Conservation (phyloP, 2,888 invertebrate genomes). For the Acronicta alni region DNA sequence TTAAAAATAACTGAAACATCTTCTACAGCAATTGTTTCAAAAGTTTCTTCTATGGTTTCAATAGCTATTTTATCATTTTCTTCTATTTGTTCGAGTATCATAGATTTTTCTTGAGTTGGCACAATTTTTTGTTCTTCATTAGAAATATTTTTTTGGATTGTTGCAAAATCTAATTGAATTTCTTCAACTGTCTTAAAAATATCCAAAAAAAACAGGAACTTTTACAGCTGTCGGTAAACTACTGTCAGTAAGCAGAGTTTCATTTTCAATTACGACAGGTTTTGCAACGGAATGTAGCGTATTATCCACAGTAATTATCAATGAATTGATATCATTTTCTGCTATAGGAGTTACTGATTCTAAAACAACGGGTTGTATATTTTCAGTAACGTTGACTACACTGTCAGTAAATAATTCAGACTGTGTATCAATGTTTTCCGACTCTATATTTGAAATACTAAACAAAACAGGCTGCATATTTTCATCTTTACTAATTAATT, state of each 20-base stretch:
- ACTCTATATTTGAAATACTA: too few species aligned
- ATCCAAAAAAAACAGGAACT: conserved; percentile 6
- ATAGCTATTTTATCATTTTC: conserved; percentile 1
- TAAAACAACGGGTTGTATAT: neutral
- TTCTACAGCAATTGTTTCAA: conserved; percentile 7
- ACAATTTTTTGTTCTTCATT: neutral
- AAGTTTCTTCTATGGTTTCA: neutral
- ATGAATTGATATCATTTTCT: neutral
- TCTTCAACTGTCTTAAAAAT: neutral
- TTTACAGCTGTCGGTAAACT: neutral
- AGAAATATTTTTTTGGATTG: neutral
- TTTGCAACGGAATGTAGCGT: too few species aligned
- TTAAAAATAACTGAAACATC: conserved; percentile 7
- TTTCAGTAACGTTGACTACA: too few species aligned
- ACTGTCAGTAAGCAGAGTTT: neutral
- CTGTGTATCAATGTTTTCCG: too few species aligned
- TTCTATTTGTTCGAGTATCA: conserved; percentile 10
- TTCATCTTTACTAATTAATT: too few species aligned
- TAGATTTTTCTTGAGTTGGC: conserved; percentile 3
- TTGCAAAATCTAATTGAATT: neutral
- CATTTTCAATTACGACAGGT: too few species aligned
- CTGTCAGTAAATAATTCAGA: too few species aligned
- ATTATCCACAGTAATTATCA: too few species aligned
- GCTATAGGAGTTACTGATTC: neutral
- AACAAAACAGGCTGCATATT: too few species aligned